A percentile compares a stretch with the other conserved stretches of the same genome.
Conservation (phyloP, 2,888 invertebrate species). For the Uropetala carovei region DNA sequence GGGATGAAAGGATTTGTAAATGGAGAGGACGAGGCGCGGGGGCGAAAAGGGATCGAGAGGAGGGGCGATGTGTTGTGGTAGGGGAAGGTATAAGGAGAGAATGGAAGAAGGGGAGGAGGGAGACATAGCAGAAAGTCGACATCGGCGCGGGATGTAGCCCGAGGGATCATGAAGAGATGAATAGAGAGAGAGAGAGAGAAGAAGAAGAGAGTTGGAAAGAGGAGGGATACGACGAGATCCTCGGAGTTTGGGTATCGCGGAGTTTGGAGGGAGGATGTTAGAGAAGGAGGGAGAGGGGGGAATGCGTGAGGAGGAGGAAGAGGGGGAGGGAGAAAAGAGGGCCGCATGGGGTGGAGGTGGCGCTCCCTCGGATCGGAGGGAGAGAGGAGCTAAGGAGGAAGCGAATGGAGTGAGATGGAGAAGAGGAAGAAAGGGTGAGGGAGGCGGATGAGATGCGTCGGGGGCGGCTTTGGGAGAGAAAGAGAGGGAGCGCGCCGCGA, state of each 20-base stretch:
- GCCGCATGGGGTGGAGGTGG: no score
- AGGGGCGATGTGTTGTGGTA: no score
- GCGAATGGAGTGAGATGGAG: not conserved
- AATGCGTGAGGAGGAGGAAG: not conserved
- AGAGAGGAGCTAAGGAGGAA: not conserved
- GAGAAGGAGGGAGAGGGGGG: not conserved
- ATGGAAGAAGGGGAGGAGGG: no score
- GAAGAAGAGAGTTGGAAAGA: not conserved
- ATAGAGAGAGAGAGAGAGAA: not conserved
- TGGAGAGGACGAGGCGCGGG: no score
- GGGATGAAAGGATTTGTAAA: no score
- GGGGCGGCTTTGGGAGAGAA: not conserved
- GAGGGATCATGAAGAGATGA: not conserved
- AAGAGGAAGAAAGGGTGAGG: not conserved
- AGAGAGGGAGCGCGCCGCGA: not conserved
- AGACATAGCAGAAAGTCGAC: no score
- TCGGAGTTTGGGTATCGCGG: not conserved
- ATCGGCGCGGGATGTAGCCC: no score
- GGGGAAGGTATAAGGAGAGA: no score
- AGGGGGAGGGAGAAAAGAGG: not conserved
- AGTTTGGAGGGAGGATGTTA: not conserved
- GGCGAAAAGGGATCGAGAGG: no score
- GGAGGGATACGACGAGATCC: not conserved
- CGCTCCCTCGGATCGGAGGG: no score
- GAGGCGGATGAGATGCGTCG: not conserved